Conservation (phyloP, 2,888 invertebrate species). For the Plebejus melissa region DNA sequence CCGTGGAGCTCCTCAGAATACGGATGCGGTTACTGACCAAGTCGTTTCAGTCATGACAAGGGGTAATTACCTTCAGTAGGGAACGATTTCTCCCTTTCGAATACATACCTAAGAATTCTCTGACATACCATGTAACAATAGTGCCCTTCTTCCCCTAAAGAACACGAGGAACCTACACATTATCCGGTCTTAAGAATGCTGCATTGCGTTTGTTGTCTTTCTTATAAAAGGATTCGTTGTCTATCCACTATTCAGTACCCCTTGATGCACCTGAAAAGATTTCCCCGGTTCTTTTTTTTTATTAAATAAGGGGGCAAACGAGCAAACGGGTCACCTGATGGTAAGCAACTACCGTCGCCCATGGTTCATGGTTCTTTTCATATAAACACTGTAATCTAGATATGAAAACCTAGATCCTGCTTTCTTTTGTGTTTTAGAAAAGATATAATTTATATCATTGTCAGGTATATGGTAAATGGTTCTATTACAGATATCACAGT, state of each 20-base stretch:
- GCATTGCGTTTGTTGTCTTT: neutral
- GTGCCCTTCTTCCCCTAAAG: neutral
- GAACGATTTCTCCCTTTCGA: neutral
- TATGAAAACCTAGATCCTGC: neutral
- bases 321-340: no score
- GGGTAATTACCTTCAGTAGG: neutral
- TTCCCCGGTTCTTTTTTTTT: neutral
- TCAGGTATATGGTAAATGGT: neutral
- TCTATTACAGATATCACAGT: neutral
- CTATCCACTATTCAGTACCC: neutral
- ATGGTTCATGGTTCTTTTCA: neutral
- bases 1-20: neutral
- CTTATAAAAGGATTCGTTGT: neutral
- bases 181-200: slow-evolving; percentile 4
- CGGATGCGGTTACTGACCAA: neutral
- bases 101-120: neutral
- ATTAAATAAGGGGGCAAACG: no score
- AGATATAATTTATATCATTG: neutral
- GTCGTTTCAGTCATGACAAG: neutral
- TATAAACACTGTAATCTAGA: slow-evolving; percentile 8
- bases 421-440: neutral
- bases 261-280: neutral
- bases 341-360: no score
- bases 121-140: neutral
- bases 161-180: neutral